Percentiles rank a stretch among this genome's conserved stretches.
Conservation (phyloP, 2,888 invertebrate genomes). For the Spialia ferax region DNA sequence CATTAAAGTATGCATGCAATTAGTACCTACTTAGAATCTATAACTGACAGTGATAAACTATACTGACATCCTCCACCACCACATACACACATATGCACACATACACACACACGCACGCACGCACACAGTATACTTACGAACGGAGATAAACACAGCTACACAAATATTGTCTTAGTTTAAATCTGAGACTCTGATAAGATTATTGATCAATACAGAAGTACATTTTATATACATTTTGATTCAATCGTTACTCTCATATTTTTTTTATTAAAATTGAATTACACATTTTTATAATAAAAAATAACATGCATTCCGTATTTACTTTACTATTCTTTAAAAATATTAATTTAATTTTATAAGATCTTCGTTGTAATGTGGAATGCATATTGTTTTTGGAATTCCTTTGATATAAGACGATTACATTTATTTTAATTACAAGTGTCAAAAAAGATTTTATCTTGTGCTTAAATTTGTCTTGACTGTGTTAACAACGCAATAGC, state of each 20-base stretch:
- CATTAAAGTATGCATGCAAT: too few species aligned
- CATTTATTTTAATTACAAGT: neutral
- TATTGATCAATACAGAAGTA: too few species aligned
- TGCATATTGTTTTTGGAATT: neutral
- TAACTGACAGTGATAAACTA: too few species aligned
- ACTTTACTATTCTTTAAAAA: neutral
- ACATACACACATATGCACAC: slow-evolving; percentile 33
- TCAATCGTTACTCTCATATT: neutral
- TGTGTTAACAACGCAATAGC: neutral
- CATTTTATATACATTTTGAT: too few species aligned
- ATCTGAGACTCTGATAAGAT: too few species aligned
- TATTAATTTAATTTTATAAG: neutral
- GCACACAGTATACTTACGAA: too few species aligned
- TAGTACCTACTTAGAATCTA: too few species aligned
- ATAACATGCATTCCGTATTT: slow-evolving; percentile 6
- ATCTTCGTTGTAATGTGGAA: neutral
- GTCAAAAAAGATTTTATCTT: slow-evolving; percentile 32
- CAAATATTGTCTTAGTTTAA: too few species aligned
- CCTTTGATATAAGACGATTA: neutral
- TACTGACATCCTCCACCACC: slow-evolving; percentile 1
- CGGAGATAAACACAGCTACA: too few species aligned
- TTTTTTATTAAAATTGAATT: neutral
- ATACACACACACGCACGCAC: neutral
- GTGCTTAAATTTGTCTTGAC: neutral
- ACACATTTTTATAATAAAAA: neutral